Percentiles rank a stretch among this genome's conserved stretches.
Evolutionary conservation across 1,140 invertebrate species (phyloP).

Genomic region (Diachasmimorpha longicaudata): DNA sequence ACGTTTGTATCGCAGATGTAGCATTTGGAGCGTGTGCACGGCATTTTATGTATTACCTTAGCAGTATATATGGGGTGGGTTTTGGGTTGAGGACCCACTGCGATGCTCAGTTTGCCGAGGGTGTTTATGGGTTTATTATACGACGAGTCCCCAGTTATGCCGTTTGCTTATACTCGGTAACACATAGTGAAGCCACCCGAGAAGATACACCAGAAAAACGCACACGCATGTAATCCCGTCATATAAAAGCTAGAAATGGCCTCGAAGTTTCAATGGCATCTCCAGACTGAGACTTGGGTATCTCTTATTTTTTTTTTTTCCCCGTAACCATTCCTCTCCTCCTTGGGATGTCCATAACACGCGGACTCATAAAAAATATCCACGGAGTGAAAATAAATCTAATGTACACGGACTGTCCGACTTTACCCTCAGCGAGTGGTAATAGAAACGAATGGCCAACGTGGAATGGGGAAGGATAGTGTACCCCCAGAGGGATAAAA

Average conservation of each 20-base stretch:
- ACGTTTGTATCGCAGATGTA: slow-evolving; percentile 35
- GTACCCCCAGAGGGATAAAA: background rate
- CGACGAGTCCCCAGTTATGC: slow-evolving; percentile 46
- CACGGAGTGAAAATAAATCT: slow-evolving; percentile 62
- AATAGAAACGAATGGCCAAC: slow-evolving; percentile 58
- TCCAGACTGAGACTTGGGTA: background rate
- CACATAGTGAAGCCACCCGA: slow-evolving; percentile 26
- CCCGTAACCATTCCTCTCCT: slow-evolving; percentile 28
- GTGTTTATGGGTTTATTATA: slow-evolving; percentile 65
- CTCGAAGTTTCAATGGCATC: background rate
- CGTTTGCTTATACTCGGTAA: slow-evolving; percentile 38
- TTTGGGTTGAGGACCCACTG: slow-evolving; percentile 24
- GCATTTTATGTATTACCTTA: slow-evolving; percentile 51
- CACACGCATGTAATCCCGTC: slow-evolving; percentile 18
- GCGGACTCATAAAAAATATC: slow-evolving; percentile 54
- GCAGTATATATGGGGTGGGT: slow-evolving; percentile 22
- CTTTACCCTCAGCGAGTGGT: slow-evolving; percentile 44
- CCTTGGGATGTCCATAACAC: slow-evolving; percentile 39
- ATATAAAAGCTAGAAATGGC: slow-evolving; percentile 7
- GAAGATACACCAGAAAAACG: slow-evolving; percentile 2
- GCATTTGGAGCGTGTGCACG: slow-evolving; percentile 35
- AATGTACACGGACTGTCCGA: slow-evolving; percentile 31
- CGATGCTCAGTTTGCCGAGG: slow-evolving; percentile 36
- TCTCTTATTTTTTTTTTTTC: slow-evolving; percentile 12
- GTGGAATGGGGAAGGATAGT: background rate